A percentile compares a stretch with the other conserved stretches of the same genome.
Conservation (phyloP, 2,113 vertebrate genomes). For the Harpagus bidentatus region DNA sequence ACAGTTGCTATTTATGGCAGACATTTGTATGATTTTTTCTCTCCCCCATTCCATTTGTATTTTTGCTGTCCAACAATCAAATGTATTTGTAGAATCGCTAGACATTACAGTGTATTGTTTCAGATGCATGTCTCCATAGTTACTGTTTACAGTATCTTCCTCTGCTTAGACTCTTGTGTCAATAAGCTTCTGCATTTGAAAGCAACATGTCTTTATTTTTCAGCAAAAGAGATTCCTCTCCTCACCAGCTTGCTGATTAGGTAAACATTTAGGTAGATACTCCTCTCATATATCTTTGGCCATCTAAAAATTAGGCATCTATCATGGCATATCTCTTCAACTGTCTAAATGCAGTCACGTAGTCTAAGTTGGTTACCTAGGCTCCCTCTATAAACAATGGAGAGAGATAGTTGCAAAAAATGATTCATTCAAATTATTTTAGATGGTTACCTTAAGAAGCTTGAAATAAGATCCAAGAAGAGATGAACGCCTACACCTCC, state of each 20-base stretch:
- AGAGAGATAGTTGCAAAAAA: not conserved
- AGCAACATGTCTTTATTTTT: not conserved
- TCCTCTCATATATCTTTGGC: not conserved
- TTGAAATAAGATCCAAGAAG: slow-evolving; percentile 33
- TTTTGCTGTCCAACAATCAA: not conserved
- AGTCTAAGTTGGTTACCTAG: not conserved
- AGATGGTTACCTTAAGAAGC: slow-evolving; percentile 21
- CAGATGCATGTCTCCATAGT: not conserved
- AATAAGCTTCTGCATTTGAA: not conserved
- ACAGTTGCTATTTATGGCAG: not conserved
- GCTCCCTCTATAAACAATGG: not conserved
- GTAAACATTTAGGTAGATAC: not conserved
- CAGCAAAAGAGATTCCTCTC: not conserved
- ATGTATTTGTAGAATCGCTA: not conserved
- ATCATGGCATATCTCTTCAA: not conserved
- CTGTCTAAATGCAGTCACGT: not conserved
- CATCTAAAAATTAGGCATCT: not conserved
- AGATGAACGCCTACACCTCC: slow-evolving; percentile 8
- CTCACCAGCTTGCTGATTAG: not conserved
- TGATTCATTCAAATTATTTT: slow-evolving; percentile 43
- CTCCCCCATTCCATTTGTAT: not conserved
- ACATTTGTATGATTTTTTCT: not conserved
- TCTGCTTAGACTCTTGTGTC: not conserved
- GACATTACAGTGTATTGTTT: not conserved
- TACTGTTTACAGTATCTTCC: not conserved